Conservation (phyloP, 1,140 invertebrate species). For the Batillaria attramentaria region DNA sequence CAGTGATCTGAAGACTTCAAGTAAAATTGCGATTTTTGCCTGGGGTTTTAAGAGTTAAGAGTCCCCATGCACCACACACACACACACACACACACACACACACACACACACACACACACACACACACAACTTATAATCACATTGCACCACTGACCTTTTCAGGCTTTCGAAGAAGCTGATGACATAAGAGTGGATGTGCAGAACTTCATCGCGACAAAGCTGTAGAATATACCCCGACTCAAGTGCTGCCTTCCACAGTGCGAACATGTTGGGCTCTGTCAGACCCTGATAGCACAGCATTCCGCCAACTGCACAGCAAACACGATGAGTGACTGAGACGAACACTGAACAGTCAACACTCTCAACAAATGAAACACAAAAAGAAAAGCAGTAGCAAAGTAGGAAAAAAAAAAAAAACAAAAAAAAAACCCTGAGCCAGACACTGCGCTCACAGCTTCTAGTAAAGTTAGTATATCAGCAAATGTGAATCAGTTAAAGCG, state of each 20-base stretch:
- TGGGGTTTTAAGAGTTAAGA: too few relatives aligned
- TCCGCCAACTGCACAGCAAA: conserved; percentile 78
- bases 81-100: too few relatives aligned
- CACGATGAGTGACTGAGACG: too few relatives aligned
- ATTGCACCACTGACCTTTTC: conserved; percentile 79
- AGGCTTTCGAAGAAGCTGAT: conserved; percentile 94
- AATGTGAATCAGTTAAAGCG: too few relatives aligned
- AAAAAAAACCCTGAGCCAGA: background rate
- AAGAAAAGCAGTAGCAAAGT: background rate
- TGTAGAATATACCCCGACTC: conserved; percentile 95
- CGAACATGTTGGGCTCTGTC: conserved; percentile 73
- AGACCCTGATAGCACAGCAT: conserved; percentile 91
- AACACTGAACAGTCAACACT: too few relatives aligned
- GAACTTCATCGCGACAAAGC: conserved; percentile 96
- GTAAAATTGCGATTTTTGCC: too few relatives aligned
- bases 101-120: conserved; percentile 35
- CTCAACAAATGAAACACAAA: background rate
- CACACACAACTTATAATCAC: too few relatives aligned
- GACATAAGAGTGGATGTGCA: conserved; percentile 95
- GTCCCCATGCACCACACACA: too few relatives aligned
- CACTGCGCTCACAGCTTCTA: background rate
- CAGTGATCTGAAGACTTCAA: too few relatives aligned
- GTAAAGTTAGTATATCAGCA: too few relatives aligned
- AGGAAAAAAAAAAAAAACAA: background rate
- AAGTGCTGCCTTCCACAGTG: conserved; percentile 92